Base-by-base conservation (phyloP, 2,113 vertebrate species). In the Mustelus asterias region DNA sequence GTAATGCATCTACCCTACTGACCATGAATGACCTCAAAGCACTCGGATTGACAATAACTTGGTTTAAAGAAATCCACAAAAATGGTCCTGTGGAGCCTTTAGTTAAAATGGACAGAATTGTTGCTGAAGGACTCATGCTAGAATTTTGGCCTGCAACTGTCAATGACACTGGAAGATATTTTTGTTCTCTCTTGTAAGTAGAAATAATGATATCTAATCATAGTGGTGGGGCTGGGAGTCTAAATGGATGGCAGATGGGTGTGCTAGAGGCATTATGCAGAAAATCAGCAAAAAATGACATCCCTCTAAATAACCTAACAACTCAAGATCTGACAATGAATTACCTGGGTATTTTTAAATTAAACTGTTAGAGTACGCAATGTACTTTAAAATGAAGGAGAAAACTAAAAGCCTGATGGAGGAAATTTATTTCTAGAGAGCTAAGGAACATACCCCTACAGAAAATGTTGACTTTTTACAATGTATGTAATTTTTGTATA, bases 101-200 rank as follows among this genome's bases (percentile, higher is more conserved):
- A 76, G 69, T 26, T 11, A 26, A 72, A 72, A 29, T 24, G 22
- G 5, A 3, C 6, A 97, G 97, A 96, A 96, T 97, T 54, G 8
- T 93, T 96, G 65, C 96, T 33, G 95, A 37, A 13, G 96, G 33
- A 76, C 96, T 96, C 76, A 48, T 93, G 95, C 96, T 98, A 96
- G 97, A 97, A 70, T 98, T 98, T 96, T 98, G 98, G 98, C 98
- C 98, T 85, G 86, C 95, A 95, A 96, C 97, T 67, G 63, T 97
- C 90, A 48, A 94, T 88, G 98, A 98, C 58, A 96, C 96, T 94
- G 98, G 97, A 65, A 96, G 70, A 95, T 98, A 98, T 90, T 83
- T 22, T 95, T 97, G 97, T 96, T 95, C 44, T 83, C n/a, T 96
- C 85, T 97, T 97, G 98, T 98, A 96, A 96, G 98, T 97, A n/a